Evolutionary conservation across 2,888 invertebrate species (phyloP).

Genomic region (Stenchaetothrips biformis): DNA sequence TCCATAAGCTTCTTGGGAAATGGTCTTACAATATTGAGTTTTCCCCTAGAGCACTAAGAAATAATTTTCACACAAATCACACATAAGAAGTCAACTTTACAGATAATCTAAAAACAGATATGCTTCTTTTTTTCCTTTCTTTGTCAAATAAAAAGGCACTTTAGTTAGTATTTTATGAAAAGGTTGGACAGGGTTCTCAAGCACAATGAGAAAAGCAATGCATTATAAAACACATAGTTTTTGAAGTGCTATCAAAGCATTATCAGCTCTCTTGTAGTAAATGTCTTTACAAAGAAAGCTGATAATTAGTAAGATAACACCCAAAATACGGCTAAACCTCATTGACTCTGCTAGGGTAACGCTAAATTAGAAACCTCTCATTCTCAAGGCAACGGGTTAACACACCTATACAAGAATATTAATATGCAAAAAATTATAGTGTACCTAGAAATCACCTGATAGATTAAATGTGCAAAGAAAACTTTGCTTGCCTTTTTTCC

Average conservation of each 20-base stretch:
- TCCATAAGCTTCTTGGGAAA: neutral
- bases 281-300: neutral
- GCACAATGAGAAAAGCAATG: neutral
- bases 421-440: neutral
- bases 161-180: neutral
- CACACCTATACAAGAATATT: neutral
- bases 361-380: too few relatives aligned
- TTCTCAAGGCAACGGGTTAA: neutral
- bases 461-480: neutral
- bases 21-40: neutral
- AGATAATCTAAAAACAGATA: neutral
- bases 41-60: neutral
- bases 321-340: neutral
- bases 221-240: neutral
- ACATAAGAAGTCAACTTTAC: neutral
- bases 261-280: neutral
- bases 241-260: too few relatives aligned
- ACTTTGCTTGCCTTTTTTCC: neutral
- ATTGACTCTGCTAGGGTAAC: neutral
- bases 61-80: neutral
- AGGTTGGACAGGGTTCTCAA: neutral
- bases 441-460: neutral
- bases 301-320: neutral
- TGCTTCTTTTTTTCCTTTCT: neutral
- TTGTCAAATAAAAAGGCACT: neutral